Conservation (phyloP, 53 echinoderm and acorn worm genomes). For the Glandiceps talaboti region DNA sequence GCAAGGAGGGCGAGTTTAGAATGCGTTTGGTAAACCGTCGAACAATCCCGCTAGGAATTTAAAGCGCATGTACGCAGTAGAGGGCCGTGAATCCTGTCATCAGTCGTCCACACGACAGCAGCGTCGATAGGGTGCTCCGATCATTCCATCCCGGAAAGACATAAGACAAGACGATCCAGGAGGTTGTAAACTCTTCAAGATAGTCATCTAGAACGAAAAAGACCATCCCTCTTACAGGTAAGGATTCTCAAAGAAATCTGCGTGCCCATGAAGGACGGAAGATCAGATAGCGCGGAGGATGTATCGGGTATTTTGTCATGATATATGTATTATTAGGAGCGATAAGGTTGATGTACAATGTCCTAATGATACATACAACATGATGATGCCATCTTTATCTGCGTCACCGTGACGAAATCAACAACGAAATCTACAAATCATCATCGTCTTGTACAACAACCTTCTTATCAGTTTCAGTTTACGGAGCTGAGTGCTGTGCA, state of each 20-base stretch:
- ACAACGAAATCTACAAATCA: background rate
- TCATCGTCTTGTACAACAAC: background rate
- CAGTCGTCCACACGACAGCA: background rate
- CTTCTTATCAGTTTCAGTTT: background rate
- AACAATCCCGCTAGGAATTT: background rate
- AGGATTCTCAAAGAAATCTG: background rate
- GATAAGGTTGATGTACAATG: background rate
- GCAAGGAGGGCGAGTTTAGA: background rate
- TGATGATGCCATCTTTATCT: background rate
- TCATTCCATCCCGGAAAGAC: background rate
- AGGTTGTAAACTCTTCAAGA: background rate
- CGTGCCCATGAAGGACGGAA: background rate
- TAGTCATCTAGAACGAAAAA: background rate
- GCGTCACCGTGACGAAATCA: background rate
- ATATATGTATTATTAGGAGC: background rate
- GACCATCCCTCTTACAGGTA: background rate
- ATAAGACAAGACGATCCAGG: background rate
- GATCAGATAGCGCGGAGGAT: background rate
- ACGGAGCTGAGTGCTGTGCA: background rate
- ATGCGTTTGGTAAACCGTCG: background rate
- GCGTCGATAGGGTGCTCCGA: background rate
- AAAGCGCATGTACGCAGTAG: background rate
- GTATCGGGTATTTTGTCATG: background rate
- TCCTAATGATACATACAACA: background rate
- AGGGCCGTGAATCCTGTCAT: background rate